Conservation (phyloP, 2,113 vertebrate genomes). For the Bubo bubo region DNA sequence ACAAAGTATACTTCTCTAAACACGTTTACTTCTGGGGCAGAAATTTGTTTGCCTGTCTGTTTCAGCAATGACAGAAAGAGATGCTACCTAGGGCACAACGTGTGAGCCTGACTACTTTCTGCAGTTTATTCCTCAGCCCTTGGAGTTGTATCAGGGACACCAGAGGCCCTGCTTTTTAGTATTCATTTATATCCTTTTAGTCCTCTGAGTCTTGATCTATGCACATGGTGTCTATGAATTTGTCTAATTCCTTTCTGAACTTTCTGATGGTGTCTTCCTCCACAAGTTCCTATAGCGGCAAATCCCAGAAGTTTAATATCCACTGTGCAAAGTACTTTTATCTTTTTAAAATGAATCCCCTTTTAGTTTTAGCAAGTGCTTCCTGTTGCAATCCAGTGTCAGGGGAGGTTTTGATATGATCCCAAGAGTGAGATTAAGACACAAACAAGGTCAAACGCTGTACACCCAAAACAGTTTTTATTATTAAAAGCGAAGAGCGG, state of each 20-base stretch:
- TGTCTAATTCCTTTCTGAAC: background rate
- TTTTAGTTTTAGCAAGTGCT: background rate
- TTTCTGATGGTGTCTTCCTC: background rate
- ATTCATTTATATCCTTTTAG: background rate
- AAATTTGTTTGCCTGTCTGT: background rate
- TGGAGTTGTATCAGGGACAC: background rate
- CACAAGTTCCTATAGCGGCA: background rate
- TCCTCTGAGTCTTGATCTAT: background rate
- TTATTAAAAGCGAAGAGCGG: no score
- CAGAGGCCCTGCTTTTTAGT: background rate
- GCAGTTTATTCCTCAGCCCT: background rate
- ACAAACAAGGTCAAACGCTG: no score
- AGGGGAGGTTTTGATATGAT: no score
- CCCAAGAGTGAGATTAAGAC: no score
- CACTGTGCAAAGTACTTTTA: background rate
- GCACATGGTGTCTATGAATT: background rate
- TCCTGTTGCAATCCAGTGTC: background rate
- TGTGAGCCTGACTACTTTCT: background rate
- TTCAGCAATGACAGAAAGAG: background rate
- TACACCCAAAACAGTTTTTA: no score
- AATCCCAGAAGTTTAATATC: background rate
- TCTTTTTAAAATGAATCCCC: background rate
- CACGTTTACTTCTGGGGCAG: background rate
- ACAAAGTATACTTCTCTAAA: background rate
- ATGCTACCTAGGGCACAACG: accelerated